These are phyloP conservation scores for Choristoneura fumiferana DNA, from an alignment of 1,140 invertebrate species.

Conservation along the genomic window DNA sequence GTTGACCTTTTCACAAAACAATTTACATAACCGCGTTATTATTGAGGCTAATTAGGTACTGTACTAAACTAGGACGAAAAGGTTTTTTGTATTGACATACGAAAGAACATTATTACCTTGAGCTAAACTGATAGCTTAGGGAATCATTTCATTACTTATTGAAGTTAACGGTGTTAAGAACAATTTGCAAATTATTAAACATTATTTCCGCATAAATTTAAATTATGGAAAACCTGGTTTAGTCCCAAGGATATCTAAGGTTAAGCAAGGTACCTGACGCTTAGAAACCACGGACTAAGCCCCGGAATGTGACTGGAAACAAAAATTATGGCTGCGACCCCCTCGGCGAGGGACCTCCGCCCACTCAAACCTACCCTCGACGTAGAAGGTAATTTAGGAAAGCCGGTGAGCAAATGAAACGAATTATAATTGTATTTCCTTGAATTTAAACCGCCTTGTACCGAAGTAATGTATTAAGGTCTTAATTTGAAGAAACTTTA, in stretches of 20 bases:
- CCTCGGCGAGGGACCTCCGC: slow-evolving; percentile 21
- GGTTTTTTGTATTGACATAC: too few relatives aligned
- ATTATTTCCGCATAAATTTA: not conserved
- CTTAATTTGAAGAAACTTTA: slow-evolving; percentile 12
- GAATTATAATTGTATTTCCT: slow-evolving; percentile 18
- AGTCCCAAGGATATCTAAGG: not conserved
- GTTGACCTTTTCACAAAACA: too few relatives aligned
- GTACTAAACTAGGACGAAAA: not conserved
- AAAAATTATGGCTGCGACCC: slow-evolving; percentile 39
- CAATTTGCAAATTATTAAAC: not conserved
- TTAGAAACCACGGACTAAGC: slow-evolving; percentile 21
- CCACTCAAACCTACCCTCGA: slow-evolving; percentile 6
- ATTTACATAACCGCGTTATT: not conserved
- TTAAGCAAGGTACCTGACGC: slow-evolving; percentile 1
- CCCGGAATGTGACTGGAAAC: slow-evolving; percentile 36
- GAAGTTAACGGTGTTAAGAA: too few relatives aligned
- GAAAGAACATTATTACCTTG: too few relatives aligned
- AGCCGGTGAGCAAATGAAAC: slow-evolving; percentile 22
- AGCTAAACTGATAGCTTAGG: too few relatives aligned
- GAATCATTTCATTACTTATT: too few relatives aligned
- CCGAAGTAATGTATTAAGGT: slow-evolving; percentile 8
- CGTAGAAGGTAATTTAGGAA: slow-evolving; percentile 36
- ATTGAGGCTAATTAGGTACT: slow-evolving; percentile 6
- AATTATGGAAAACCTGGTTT: not conserved
- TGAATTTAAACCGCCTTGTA: slow-evolving; percentile 18